phyloP scores from a whole-genome alignment of 2,113 vertebrate species.

The Neotragus moschatus region DNA sequence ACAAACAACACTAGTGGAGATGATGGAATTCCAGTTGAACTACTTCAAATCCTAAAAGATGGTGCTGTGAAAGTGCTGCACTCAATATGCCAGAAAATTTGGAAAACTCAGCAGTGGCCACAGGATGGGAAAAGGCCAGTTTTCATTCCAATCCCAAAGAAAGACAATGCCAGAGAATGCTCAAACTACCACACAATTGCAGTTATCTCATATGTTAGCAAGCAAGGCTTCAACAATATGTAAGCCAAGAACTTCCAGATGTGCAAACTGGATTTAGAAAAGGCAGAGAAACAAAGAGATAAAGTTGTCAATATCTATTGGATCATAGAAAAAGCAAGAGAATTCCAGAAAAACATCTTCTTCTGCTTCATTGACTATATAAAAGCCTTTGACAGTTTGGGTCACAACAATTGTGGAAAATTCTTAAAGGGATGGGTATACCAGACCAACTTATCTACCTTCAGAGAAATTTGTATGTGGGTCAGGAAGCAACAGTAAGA shows the following conservation, averaged over 20 bases:
- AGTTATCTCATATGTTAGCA: not conserved
- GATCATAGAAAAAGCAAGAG: not conserved
- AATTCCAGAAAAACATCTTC: not conserved
- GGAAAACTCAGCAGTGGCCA: not conserved
- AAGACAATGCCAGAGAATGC: not conserved
- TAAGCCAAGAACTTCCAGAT: not conserved
- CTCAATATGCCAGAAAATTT: not conserved
- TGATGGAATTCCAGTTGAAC: not conserved
- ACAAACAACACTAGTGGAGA: not conserved
- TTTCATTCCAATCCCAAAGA: not conserved
- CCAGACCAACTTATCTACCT: not conserved
- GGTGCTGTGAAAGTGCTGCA: not conserved
- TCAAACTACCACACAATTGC: not conserved
- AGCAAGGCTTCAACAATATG: not conserved
- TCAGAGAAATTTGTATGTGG: not conserved
- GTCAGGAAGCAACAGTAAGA: not conserved
- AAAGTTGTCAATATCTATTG: not conserved
- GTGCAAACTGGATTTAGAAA: not conserved
- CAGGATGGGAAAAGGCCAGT: not conserved
- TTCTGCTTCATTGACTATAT: not conserved
- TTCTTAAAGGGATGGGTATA: not conserved
- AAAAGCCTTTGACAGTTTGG: rapidly evolving
- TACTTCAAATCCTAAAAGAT: not conserved
- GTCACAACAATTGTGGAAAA: not conserved
- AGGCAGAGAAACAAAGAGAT: not conserved